Conservation (phyloP, 2,888 invertebrate genomes). For the Epinotia demarniana region DNA sequence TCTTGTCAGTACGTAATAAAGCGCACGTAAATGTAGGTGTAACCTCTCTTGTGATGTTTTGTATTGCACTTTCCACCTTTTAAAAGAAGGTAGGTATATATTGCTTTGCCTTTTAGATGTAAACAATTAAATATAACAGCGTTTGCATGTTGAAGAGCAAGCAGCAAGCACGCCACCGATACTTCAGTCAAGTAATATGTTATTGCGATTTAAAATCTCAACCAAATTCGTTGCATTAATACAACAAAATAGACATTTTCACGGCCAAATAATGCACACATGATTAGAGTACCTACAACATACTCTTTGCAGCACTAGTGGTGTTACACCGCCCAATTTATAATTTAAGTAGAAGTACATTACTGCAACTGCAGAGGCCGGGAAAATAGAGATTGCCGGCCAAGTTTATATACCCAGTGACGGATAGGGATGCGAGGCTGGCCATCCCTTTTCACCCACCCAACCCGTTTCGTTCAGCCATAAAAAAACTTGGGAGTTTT, state of each 20-base stretch:
- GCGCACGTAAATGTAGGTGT: background rate
- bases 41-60: conserved; percentile 15
- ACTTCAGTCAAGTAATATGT: background rate
- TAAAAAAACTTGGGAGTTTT: no score
- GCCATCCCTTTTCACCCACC: no score
- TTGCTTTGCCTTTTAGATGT: background rate
- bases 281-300: background rate
- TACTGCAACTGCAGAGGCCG: no score
- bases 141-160: background rate
- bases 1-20: background rate
- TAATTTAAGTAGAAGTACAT: background rate
- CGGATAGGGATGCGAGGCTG: no score
- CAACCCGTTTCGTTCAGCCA: no score
- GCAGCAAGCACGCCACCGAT: background rate
- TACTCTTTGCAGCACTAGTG: background rate
- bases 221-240: conserved; percentile 1
- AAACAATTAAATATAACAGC: conserved; percentile 1
- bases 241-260: background rate
- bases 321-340: background rate
- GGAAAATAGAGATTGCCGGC: no score
- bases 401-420: no score
- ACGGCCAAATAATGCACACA: background rate
- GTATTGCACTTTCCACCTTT: conserved; percentile 6
- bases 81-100: background rate
- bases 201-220: background rate